Percentiles rank a stretch among this genome's conserved stretches.
phyloP scores from a whole-genome alignment of 2,797 vertebrate genomes.

The Hyperoplus immaculatus region DNA sequence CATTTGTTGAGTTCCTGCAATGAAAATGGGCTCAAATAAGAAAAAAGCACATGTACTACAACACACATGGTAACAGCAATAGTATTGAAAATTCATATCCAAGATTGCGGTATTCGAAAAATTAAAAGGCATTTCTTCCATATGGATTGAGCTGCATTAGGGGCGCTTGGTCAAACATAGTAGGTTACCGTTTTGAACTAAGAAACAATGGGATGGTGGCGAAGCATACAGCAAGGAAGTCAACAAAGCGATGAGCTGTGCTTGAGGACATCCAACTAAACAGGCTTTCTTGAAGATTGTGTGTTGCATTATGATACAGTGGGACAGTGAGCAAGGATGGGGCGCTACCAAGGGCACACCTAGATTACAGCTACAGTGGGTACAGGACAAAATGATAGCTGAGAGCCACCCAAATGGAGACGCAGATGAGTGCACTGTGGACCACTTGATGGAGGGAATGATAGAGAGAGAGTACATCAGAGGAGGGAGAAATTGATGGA shows the following conservation, averaged over 20 bases:
- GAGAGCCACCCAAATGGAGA: slow-evolving; percentile 50
- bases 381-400: slow-evolving; percentile 33
- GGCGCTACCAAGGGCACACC: slow-evolving; percentile 1
- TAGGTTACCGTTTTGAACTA: neutral
- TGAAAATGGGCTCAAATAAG: neutral
- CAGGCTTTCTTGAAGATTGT: slow-evolving; percentile 1
- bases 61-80: neutral
- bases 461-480: slow-evolving; percentile 21
- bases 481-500: slow-evolving; percentile 30
- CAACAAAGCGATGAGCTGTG: slow-evolving; percentile 24
- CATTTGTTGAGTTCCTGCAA: neutral
- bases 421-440: slow-evolving; percentile 38
- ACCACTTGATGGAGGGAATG: slow-evolving; percentile 32
- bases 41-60: neutral
- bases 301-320: neutral
- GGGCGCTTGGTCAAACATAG: neutral
- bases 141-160: neutral
- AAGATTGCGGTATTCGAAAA: neutral
- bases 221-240: slow-evolving; percentile 29
- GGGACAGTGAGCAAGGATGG: neutral
- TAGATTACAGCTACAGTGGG: slow-evolving; percentile 27
- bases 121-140: neutral
- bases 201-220: slow-evolving; percentile 1
- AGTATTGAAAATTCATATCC: neutral
- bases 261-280: neutral